Percentiles rank a stretch among this genome's conserved stretches.
These are phyloP conservation scores for Mya arenaria DNA, from an alignment of 1,140 invertebrate species.

Conservation along the genomic window DNA sequence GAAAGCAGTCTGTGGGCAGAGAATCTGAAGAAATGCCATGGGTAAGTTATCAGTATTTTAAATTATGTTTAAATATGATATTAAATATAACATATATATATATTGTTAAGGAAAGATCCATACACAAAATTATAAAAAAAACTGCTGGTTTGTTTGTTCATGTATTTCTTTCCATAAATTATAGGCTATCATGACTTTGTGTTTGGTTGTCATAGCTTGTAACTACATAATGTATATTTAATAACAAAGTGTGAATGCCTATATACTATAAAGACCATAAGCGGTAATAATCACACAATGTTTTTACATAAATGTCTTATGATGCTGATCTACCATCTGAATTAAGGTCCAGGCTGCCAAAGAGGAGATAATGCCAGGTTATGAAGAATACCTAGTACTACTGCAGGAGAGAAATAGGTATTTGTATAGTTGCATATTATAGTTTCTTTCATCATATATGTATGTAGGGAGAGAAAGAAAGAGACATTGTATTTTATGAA, in stretches of 20 bases:
- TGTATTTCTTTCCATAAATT: too few species aligned
- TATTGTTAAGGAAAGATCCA: too few species aligned
- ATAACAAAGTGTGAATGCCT: not conserved
- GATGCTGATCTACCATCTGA: not conserved
- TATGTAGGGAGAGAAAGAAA: too few species aligned
- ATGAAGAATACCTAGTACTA: slow-evolving; percentile 78
- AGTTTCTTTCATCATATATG: too few species aligned
- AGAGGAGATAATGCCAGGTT: slow-evolving; percentile 74
- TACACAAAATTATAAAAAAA: too few species aligned
- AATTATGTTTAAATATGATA: too few species aligned
- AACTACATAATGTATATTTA: not conserved
- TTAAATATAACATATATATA: too few species aligned
- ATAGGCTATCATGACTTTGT: too few species aligned
- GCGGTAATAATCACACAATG: not conserved
- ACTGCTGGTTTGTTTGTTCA: too few species aligned
- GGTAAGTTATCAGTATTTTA: too few species aligned
- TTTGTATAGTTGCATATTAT: too few species aligned
- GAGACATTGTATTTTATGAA: too few species aligned
- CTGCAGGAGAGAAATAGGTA: slow-evolving; percentile 79
- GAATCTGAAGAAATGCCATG: not conserved
- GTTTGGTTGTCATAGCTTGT: not conserved
- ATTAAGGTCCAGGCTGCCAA: slow-evolving; percentile 62
- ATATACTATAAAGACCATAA: not conserved
- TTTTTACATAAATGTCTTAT: not conserved
- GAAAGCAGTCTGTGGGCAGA: not conserved